Evolutionary conservation across 2,113 vertebrate genomes (phyloP).

Genomic region (Eolophus roseicapilla): DNA sequence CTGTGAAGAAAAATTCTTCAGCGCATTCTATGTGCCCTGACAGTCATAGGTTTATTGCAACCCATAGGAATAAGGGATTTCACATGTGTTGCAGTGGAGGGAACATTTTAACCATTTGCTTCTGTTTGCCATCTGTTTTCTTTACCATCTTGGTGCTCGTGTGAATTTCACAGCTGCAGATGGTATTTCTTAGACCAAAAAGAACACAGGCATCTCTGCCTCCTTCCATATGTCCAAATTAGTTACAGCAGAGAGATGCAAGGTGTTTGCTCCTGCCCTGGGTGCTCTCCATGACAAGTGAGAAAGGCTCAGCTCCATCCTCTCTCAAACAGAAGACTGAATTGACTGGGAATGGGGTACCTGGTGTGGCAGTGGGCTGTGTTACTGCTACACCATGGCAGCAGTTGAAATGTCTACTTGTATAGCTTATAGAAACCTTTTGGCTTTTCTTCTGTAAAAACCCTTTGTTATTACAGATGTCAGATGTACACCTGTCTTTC

Average conservation of each 20-base stretch:
- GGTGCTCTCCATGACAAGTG: background rate
- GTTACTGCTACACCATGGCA: background rate
- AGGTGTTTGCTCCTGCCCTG: background rate
- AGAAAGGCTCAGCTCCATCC: background rate
- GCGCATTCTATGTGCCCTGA: background rate
- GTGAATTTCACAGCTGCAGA: slow-evolving; percentile 29
- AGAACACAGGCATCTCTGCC: background rate
- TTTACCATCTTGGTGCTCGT: background rate
- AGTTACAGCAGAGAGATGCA: background rate
- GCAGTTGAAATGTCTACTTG: background rate
- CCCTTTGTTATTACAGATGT: background rate
- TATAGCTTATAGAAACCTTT: background rate
- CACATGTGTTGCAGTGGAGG: slow-evolving; percentile 1
- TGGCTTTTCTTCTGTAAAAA: background rate
- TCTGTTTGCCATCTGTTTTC: slow-evolving; percentile 55
- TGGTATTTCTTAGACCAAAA: background rate
- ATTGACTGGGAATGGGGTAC: background rate
- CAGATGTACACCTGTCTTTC: background rate
- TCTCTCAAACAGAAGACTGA: background rate
- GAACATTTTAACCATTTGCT: slow-evolving; percentile 48
- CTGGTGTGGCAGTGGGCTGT: background rate
- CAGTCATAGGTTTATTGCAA: slow-evolving; percentile 13
- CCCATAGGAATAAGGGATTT: slow-evolving; percentile 20
- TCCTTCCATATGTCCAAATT: background rate
- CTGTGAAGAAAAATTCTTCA: slow-evolving; percentile 35